phyloP scores from a whole-genome alignment of 2,113 vertebrate species.

The Brienomyrus longianalis region DNA sequence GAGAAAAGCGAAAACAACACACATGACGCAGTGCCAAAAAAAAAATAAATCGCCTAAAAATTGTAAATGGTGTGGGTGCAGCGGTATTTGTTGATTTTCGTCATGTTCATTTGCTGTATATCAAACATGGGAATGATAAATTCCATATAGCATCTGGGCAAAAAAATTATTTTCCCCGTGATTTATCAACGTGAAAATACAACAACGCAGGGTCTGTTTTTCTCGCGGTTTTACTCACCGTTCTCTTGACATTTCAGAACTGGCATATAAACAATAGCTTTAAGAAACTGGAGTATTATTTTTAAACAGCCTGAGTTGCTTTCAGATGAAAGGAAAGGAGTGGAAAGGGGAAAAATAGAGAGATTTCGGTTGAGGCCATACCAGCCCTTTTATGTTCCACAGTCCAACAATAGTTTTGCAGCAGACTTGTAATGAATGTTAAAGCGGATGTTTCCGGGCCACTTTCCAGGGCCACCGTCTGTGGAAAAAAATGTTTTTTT shows the following conservation, averaged over 20 bases:
- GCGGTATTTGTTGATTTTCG: background rate
- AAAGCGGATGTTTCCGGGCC: background rate
- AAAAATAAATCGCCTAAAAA: background rate
- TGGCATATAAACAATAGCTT: background rate
- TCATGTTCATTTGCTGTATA: background rate
- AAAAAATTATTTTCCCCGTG: background rate
- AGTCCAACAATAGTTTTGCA: background rate
- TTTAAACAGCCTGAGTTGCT: slow-evolving; percentile 8
- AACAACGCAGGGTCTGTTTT: background rate
- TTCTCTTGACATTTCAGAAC: slow-evolving; percentile 15
- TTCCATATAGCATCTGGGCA: background rate
- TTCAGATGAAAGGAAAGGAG: slow-evolving; percentile 3
- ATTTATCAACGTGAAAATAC: slow-evolving; percentile 2
- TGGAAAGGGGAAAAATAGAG: background rate
- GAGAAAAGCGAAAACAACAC: background rate
- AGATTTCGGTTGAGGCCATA: background rate
- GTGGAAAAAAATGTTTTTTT: background rate
- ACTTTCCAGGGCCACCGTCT: background rate
- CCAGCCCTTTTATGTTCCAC: background rate
- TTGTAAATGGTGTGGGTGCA: background rate
- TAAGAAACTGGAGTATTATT: background rate
- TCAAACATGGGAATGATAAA: background rate
- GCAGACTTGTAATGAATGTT: background rate
- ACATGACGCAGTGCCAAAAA: background rate
- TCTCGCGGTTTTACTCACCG: background rate